Conservation (phyloP, 2,113 vertebrate species). For the Oophaga pumilio region DNA sequence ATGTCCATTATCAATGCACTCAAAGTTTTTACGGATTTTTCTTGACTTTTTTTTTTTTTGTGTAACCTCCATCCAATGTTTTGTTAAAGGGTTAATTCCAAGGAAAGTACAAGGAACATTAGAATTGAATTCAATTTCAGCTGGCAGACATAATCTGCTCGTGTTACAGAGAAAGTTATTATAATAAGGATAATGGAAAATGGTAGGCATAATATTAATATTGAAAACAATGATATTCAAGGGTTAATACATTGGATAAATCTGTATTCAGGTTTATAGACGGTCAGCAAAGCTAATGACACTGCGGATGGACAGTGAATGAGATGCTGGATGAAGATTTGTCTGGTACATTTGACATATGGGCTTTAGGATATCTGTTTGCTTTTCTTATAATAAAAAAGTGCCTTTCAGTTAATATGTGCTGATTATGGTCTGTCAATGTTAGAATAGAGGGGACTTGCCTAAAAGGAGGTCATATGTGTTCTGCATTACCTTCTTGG, state of each 20-base stretch:
- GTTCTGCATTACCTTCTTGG: not conserved
- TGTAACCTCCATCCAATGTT: not conserved
- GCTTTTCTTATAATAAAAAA: not conserved
- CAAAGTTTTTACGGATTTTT: not conserved
- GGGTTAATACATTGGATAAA: not conserved
- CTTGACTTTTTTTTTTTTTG: too few species aligned
- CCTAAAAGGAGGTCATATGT: not conserved
- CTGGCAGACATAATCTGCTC: not conserved
- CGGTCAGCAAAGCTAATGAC: not conserved
- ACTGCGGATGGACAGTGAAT: not conserved
- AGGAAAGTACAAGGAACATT: not conserved
- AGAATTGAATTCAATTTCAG: not conserved
- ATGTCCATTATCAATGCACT: not conserved
- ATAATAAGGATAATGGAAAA: not conserved
- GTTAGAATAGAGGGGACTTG: not conserved
- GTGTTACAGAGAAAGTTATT: not conserved
- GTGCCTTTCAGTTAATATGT: not conserved
- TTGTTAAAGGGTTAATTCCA: slow-evolving; percentile 13
- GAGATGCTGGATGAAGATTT: not conserved
- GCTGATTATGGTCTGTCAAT: not conserved
- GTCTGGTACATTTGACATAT: not conserved
- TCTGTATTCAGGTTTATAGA: not conserved
- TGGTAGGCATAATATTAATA: too few species aligned
- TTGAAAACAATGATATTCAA: too few species aligned
- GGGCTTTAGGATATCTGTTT: not conserved